Conservation (phyloP, 2,113 vertebrate genomes). For the Oxyura jamaicensis region DNA sequence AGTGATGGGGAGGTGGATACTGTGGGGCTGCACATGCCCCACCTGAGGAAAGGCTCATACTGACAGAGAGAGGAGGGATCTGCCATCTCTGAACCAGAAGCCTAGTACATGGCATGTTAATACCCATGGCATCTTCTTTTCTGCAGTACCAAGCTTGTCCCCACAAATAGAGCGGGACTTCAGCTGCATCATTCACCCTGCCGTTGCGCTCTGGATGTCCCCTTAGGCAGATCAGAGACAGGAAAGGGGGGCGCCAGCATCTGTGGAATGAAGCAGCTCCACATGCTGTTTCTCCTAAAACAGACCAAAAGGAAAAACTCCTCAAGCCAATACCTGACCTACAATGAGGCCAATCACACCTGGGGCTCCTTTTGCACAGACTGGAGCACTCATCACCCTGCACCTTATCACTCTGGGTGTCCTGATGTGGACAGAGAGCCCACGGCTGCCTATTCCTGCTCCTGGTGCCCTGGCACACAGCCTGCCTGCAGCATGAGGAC, state of each 20-base stretch:
- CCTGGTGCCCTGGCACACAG: neutral
- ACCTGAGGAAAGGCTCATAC: neutral
- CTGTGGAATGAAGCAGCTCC: slow-evolving; percentile 37
- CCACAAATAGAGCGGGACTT: neutral
- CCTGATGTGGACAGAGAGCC: slow-evolving; percentile 41
- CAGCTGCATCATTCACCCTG: neutral
- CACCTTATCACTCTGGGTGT: slow-evolving; percentile 25
- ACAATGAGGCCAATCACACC: slow-evolving; percentile 66
- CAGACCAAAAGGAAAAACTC: slow-evolving; percentile 64
- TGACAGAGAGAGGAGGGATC: fast-evolving
- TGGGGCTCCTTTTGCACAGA: slow-evolving; percentile 38
- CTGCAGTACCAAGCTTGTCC: neutral
- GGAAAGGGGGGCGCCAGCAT: neutral
- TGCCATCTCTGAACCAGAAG: neutral
- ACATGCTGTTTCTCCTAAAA: slow-evolving; percentile 63
- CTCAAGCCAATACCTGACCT: slow-evolving; percentile 66
- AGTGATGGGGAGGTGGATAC: neutral
- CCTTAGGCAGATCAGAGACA: neutral
- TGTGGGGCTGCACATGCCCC: neutral
- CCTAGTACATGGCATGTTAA: neutral
- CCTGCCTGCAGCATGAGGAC: neutral
- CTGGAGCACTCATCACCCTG: neutral
- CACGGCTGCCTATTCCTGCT: neutral
- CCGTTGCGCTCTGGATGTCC: neutral
- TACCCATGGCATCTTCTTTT: neutral